Conservation (phyloP, 2,888 invertebrate genomes). For the Gortyna flavago region DNA sequence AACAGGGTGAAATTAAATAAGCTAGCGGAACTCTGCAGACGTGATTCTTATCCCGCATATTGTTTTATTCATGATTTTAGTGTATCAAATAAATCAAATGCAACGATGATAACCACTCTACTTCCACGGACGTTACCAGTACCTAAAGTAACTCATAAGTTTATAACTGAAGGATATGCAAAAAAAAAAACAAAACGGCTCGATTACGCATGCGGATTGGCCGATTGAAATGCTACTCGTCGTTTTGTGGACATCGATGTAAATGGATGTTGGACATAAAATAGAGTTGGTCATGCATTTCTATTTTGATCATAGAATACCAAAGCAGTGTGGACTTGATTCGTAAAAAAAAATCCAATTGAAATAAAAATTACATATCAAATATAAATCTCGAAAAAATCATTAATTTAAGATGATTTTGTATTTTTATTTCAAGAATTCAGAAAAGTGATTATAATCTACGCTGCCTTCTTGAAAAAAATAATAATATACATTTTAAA, state of each 20-base stretch:
- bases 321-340: background rate
- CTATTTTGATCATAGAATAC: background rate
- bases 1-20: background rate
- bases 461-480: background rate
- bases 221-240: slow-evolving; percentile 36
- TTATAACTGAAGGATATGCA: background rate
- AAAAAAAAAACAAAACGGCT: too few relatives aligned
- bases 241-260: slow-evolving; percentile 20
- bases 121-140: too few relatives aligned
- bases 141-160: background rate
- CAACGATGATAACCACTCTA: background rate
- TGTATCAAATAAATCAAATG: background rate
- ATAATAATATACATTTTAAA: background rate
- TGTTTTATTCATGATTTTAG: background rate
- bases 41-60: too few relatives aligned
- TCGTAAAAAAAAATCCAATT: background rate
- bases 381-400: background rate
- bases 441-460: background rate
- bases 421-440: background rate
- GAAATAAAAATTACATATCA: background rate
- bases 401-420: background rate
- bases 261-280: slow-evolving; percentile 27
- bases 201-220: slow-evolving; percentile 1
- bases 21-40: background rate
- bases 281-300: slow-evolving; percentile 6